Percentiles rank a stretch among this genome's conserved stretches.
These are phyloP conservation scores for Sceloporus tristichus DNA, from an alignment of 2,113 vertebrate genomes.

Conservation along the genomic window DNA sequence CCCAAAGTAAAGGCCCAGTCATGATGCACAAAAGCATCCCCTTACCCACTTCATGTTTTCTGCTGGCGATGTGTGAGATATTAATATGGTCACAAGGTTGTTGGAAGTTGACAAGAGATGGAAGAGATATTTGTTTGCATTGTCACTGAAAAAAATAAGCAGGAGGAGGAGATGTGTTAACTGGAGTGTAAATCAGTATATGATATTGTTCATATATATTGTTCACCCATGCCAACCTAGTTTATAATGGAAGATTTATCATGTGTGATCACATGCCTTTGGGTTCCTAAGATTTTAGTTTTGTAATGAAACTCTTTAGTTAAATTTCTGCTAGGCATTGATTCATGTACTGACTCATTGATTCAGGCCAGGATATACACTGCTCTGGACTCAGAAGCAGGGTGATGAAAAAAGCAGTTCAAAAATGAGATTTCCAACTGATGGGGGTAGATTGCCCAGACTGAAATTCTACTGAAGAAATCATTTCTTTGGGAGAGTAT, in stretches of 20 bases:
- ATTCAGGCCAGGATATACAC: too few relatives aligned
- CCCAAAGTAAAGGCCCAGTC: not conserved
- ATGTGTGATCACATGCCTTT: not conserved
- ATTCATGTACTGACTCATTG: not conserved
- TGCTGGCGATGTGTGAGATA: not conserved
- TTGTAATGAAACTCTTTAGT: not conserved
- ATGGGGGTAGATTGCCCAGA: constrained; percentile 57
- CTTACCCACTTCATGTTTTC: not conserved
- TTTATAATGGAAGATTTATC: not conserved
- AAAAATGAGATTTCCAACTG: not conserved
- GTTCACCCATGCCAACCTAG: not conserved
- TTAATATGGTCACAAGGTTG: not conserved
- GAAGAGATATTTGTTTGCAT: not conserved
- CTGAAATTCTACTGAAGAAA: constrained; percentile 66
- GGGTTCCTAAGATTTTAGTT: not conserved
- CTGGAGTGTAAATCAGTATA: not conserved
- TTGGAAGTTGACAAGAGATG: not conserved
- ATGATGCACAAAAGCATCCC: not conserved
- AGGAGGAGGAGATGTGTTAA: not conserved
- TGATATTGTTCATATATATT: not conserved
- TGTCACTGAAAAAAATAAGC: not conserved
- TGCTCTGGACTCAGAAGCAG: not conserved
- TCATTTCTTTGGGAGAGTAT: constrained; percentile 72
- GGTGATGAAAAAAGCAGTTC: not conserved
- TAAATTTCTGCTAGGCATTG: not conserved